phyloP scores from a whole-genome alignment of 1,140 invertebrate species.

The Ganaspis sp. region DNA sequence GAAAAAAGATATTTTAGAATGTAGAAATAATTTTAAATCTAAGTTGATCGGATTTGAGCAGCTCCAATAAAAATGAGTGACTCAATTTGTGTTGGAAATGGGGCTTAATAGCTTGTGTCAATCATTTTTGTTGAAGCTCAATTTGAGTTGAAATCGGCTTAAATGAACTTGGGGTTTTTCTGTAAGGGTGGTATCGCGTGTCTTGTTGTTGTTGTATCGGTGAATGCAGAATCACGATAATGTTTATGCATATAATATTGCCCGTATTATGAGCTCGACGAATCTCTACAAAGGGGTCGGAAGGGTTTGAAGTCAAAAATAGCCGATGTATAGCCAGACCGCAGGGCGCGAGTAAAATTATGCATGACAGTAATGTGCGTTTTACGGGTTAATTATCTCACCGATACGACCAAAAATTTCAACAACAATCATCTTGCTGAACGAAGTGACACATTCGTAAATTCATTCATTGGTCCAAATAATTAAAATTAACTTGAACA shows the following conservation, averaged over 20 bases:
- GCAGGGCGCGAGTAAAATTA: conserved; percentile 38
- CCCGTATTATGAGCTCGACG: conserved; percentile 9
- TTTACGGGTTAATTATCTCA: conserved; percentile 43
- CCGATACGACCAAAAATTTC: neutral
- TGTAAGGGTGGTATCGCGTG: too few species aligned
- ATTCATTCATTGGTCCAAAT: neutral
- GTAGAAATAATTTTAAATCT: too few species aligned
- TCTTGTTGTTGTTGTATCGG: neutral
- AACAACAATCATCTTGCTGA: neutral
- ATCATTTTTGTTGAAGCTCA: too few species aligned
- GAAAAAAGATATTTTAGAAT: too few species aligned
- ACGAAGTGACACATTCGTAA: neutral
- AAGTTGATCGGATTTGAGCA: too few species aligned
- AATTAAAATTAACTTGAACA: too few species aligned
- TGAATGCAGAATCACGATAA: neutral
- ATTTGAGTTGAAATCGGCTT: too few species aligned
- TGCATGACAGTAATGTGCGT: conserved; percentile 41
- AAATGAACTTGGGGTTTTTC: too few species aligned
- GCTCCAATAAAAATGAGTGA: too few species aligned
- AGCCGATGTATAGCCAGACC: conserved; percentile 33
- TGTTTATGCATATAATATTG: neutral
- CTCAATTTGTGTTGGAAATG: too few species aligned
- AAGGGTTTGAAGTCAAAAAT: conserved; percentile 36
- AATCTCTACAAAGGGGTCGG: conserved; percentile 27
- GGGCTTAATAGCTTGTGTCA: too few species aligned